Evolutionary conservation across 2,797 vertebrate species (phyloP), one percentile per base, ranked within the genome.

Genomic region (Odontamblyopus lacepedii): DNA sequence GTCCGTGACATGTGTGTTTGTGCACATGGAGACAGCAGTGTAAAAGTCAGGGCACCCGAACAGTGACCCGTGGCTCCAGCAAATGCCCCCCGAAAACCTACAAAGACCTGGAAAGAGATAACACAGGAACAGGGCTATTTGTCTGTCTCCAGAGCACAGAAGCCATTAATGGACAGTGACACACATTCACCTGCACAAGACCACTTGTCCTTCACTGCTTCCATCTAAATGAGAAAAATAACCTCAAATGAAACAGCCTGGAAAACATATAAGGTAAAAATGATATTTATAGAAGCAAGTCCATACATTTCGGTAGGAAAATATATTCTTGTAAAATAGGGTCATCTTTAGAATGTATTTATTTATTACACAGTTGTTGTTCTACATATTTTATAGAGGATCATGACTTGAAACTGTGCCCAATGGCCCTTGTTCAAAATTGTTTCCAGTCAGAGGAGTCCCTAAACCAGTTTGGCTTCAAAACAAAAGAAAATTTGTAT

Each of bases 11-110:
- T 63, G 61, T 68, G 67, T 71, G 48, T 50, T n/a, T 82, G 73
- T 73, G 67, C 48, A 27, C 71, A 74, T 66, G 67, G 66, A 68
- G 70, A 85, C 79, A 80, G 74, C 70, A 68, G 65, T 73, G 69
- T 76, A 88, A 83, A 91, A 85, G 85, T 85, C 83, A 80, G 77
- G 72, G 69, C 78, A 80, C 81, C 64, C 77, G 57, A 78, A 85
- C 64, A 71, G 60, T 55, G 70, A 77, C 75, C 69, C 18, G 11
- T 72, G 74, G 50, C 61, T 71, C 65, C 63, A 15, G 73, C 70
- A 59, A 75, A 65, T 44, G 75, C 56, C 64, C 67, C 23, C 83
- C 77, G 69, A 78, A 77, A 65, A 79, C 65, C 74, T 26, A 69
- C 63, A 83, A 72, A 76, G 69, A 32, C 41, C 51, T 59, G 63